Evolutionary conservation across 2,888 invertebrate species (phyloP).

Genomic region (Spisula solida): DNA sequence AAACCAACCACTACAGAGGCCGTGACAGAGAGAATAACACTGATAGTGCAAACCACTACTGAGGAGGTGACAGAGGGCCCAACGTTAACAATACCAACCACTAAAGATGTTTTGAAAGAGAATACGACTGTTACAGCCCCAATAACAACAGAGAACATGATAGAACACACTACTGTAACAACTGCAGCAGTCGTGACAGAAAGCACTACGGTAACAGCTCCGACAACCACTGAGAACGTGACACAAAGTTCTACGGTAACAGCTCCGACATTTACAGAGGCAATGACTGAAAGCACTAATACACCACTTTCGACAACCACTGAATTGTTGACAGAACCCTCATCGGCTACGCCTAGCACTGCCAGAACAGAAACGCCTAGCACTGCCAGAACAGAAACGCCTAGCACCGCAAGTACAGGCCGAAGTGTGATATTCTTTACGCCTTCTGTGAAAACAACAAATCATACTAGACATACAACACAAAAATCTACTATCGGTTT

Average conservation of each 20-base stretch:
- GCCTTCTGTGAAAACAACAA: background rate
- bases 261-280: background rate
- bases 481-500: background rate
- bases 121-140: background rate
- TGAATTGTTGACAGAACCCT: background rate
- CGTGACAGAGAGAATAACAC: background rate
- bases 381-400: too few species aligned
- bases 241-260: background rate
- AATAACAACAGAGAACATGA: background rate
- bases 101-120: background rate
- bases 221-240: background rate
- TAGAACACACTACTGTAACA: background rate
- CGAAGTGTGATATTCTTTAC: background rate
- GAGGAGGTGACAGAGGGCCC: background rate
- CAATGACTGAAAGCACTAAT: background rate
- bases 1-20: background rate
- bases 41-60: background rate
- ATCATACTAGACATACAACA: too few species aligned
- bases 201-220: background rate
- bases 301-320: background rate
- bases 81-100: background rate
- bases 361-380: too few species aligned
- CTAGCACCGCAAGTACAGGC: too few species aligned
- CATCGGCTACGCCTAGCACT: background rate
- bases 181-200: background rate